Evolutionary conservation across 2,797 vertebrate genomes (phyloP), one percentile per base, ranked within the genome.

Genomic region (Coregonus sp.): DNA sequence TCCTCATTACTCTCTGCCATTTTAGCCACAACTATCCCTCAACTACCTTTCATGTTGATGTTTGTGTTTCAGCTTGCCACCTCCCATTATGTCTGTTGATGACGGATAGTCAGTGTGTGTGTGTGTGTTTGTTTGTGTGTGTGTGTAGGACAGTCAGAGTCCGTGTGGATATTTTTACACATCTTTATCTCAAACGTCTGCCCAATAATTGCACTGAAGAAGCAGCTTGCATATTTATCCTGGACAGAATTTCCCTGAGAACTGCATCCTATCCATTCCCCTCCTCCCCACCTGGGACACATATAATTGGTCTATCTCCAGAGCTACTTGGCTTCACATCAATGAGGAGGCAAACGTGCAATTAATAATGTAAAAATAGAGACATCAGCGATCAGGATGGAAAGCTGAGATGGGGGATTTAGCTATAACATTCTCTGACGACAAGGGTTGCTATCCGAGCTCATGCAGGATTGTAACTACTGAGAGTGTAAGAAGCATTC

Each of bases 281-380:
- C 79, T 81, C 79, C 86, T 67, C 73, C 81, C 78, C 87, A 84
- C 86, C 77, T 20, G 82, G 87, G 86, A 89, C 74, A 82, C 37
- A 73, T 86, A 76, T 93, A 92, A 94, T 93, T 94, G 90, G 88
- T 86, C 81, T 80, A 83, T 81, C 90, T 89, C 81, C 86, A 87
- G 77, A 82, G 89, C 84, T 78, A 81, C 89, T 84, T 73, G 77
- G 83, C 83, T 85, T 86, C 85, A 90, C 87, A 87, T 92, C 86
- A 90, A 77, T 88, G 83, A 79, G 69, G 78, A 88, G 77, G 77
- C 86, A 89, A 87, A 85, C 78, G 77, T 85, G 81, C 91, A 93
- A 90, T 92, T 93, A 94, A 92, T 88, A 72, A 70, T 1, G 47
- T 71, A 80, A 85, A 83, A 82, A 86, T 77, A 82, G 70, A 89